phyloP scores from a whole-genome alignment of 2,888 invertebrate species.

The Agrochola lychnidis region DNA sequence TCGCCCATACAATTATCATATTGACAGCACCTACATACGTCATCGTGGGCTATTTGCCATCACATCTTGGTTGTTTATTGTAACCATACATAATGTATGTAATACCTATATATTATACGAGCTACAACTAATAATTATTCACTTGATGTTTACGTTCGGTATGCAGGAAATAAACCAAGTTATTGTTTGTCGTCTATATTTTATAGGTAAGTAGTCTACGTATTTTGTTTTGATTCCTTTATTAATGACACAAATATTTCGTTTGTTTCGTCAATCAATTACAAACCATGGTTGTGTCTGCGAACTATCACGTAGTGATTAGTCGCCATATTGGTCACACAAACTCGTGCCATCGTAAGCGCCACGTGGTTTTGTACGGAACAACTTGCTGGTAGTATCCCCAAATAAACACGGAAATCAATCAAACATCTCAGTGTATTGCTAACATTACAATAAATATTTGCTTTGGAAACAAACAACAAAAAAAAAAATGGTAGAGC shows the following conservation, averaged over 20 bases:
- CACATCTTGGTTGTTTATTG: slow-evolving; percentile 67
- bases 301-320: slow-evolving; percentile 8
- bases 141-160: slow-evolving; percentile 58
- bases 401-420: background rate
- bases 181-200: slow-evolving; percentile 43
- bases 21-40: slow-evolving; percentile 55
- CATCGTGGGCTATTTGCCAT: slow-evolving; percentile 69
- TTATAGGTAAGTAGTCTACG: background rate
- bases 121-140: slow-evolving; percentile 70
- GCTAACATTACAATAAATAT: background rate
- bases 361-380: background rate
- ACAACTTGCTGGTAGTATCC: background rate
- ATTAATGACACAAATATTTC: slow-evolving; percentile 13
- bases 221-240: slow-evolving; percentile 1
- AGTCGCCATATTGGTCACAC: background rate
- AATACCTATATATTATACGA: slow-evolving; percentile 13
- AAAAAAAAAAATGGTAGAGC: no score
- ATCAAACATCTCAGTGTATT: background rate
- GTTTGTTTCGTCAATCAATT: slow-evolving; percentile 17
- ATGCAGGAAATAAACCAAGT: slow-evolving; percentile 66
- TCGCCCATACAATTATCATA: slow-evolving; percentile 54
- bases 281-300: background rate
- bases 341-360: background rate
- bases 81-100: slow-evolving; percentile 49
- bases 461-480: background rate